Evolutionary conservation across 2,113 vertebrate genomes (phyloP), one percentile per base, ranked within the genome.

Genomic region (Apodemus speciosus): DNA sequence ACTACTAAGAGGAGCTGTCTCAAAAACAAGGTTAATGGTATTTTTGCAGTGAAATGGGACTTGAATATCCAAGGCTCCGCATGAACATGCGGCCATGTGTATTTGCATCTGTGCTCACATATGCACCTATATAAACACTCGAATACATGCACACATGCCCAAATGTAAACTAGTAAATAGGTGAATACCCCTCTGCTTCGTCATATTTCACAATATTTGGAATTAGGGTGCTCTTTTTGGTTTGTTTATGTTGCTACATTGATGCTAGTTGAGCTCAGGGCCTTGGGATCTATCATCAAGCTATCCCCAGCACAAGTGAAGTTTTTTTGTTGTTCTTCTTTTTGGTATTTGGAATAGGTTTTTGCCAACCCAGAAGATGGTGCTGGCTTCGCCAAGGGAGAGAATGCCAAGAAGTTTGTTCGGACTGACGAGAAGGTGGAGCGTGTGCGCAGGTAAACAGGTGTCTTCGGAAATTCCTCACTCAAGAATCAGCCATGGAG

Each of bases 281-380:
- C 6, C n/a, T 53, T 69, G 21, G 25, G 46, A 1, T 69, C 7
- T 64, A 0, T 38, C 46, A 27, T 86, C 13, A 35, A 38, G 6
- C 35, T 10, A 18, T 30, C 11, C 0, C 35, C 96, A 49, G 56
- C 92, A 94, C 79, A 98, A 98, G 94, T 95, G n/a, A 11, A 3
- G 9, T 2, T 35, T 2, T 27, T 81, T 60, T 27, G 23, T 40
- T 60, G 23, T 2, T 98, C 98, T 87, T 90, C 11, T 16, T 86
- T 32, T 92, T 79, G 85, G 0, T 76, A 5, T 91, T 94, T 96
- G 72, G 43, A 94, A 96, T 81, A 99, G 99, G 98, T 95, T 9
- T 99, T 99, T 97, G 92, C 1, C n/a, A 99, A 99, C 87, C 97
- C 98, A 35, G 99, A 99, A 97, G 99, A 99, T 92, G 40, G 38